phyloP scores from a whole-genome alignment of 2,797 vertebrate genomes.

The Phataginus tetradactyla region DNA sequence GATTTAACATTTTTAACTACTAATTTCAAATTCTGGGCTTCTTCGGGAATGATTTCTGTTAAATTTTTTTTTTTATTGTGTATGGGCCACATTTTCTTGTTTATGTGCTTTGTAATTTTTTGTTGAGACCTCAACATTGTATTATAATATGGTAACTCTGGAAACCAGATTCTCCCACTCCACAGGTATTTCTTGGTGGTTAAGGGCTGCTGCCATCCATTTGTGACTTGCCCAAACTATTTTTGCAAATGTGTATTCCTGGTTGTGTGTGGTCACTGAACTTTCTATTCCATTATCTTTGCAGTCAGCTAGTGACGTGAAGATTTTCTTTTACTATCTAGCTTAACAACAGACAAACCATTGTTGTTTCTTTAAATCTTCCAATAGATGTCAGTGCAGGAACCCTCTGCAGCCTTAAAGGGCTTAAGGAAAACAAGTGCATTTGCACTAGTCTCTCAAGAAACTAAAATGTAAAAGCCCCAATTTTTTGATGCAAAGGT shows the following conservation, averaged over 20 bases:
- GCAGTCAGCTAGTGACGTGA: background rate
- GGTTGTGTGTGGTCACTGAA: background rate
- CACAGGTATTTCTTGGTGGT: background rate
- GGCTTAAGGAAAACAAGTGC: background rate
- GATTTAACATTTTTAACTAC: constrained; percentile 2
- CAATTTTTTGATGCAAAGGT: background rate
- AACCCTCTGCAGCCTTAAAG: background rate
- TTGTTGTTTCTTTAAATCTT: background rate
- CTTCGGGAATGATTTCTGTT: background rate
- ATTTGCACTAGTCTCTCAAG: background rate
- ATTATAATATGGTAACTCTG: background rate
- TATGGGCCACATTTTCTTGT: background rate
- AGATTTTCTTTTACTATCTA: background rate
- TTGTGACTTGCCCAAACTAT: background rate
- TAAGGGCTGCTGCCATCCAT: background rate
- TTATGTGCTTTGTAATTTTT: constrained; percentile 11
- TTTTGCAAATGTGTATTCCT: constrained; percentile 26
- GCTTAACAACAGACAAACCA: background rate
- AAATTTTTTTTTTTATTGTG: background rate
- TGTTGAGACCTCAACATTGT: background rate
- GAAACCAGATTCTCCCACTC: background rate
- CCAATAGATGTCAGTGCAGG: background rate
- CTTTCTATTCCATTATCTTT: background rate
- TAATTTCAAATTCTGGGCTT: background rate
- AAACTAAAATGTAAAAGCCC: background rate